Evolutionary conservation across 2,888 invertebrate genomes (phyloP), one percentile per base, ranked within the genome.

Genomic region (Biston stratarius): DNA sequence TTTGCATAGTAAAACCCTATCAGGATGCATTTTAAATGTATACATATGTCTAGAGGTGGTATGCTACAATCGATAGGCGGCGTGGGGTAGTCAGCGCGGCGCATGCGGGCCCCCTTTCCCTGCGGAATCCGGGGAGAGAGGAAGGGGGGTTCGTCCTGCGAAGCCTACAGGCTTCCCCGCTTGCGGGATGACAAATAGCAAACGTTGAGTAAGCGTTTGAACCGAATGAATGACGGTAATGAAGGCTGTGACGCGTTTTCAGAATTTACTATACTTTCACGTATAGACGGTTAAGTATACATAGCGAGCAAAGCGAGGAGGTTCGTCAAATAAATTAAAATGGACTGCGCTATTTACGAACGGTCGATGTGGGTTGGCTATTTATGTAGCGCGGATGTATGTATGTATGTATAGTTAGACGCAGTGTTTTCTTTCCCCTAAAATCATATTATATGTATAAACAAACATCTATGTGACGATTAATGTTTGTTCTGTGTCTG

Each of bases 51-150:
- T 65, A 59, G 62, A 65, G 49, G 24, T 57, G 58, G 65, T 53
- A 40, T 55, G 49, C 66, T 63, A 57, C 61, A 73, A 75, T 75
- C 75, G 69, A 75, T 75, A 73, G 75, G 56, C 49, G 58, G 64
- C 61, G 51, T 60, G 64, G 69, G 49, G 40, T 15, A 7, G 0
- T 61, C 45, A 40, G 61, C 61, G 67, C 51, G 60, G 75, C 75
- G 75, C 75, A 75, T 75, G 75, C 75, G 75, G 69, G 51, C 61
- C 66, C 60, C 63, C 24, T 38, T 33, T 36, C 58, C 66, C 60
- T 14, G 24, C 58, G 44, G 57, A 45, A 12, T 7, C 12, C 51
- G 34, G 45, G 45, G 57, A 24, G 24, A 24, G 24, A 24, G 24
- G 33, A 15, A 9, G 57, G 45, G 57, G 57, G 56, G 42, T 48